A percentile compares a stretch with the other conserved stretches of the same genome.
phyloP scores from a whole-genome alignment of 1,140 invertebrate species.

The Drosophila elegans region DNA sequence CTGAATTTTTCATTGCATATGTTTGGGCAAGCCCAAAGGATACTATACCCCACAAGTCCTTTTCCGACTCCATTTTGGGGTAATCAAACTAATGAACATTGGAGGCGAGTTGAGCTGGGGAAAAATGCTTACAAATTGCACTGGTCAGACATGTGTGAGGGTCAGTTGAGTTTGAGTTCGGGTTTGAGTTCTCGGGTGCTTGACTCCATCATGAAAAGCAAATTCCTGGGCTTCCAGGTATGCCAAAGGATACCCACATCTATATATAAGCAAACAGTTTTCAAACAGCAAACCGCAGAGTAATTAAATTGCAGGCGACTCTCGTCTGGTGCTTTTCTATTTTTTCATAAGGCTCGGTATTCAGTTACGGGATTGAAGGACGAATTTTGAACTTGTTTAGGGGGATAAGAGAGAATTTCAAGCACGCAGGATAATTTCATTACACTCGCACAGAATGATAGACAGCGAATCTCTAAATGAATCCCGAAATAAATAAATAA shows the following conservation, averaged over 20 bases:
- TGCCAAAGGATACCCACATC: slow-evolving; percentile 25
- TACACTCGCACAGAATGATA: slow-evolving; percentile 25
- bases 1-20: slow-evolving; percentile 56
- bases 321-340: slow-evolving; percentile 24
- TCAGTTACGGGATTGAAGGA: slow-evolving; percentile 46
- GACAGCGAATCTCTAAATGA: slow-evolving; percentile 26
- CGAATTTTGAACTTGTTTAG: slow-evolving; percentile 66
- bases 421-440: slow-evolving; percentile 51
- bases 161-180: slow-evolving; percentile 21
- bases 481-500: slow-evolving; percentile 65
- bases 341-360: slow-evolving; percentile 21
- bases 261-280: slow-evolving; percentile 26
- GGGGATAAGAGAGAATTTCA: slow-evolving; percentile 9
- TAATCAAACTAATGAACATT: slow-evolving; percentile 70
- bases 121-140: slow-evolving; percentile 54
- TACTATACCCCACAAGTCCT: background rate
- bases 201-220: slow-evolving; percentile 33
- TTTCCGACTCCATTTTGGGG: slow-evolving; percentile 32
- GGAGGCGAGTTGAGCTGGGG: background rate
- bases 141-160: slow-evolving; percentile 41
- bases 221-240: slow-evolving; percentile 37
- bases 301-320: slow-evolving; percentile 71
- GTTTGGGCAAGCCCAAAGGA: slow-evolving; percentile 3
- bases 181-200: slow-evolving; percentile 12
- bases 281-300: slow-evolving; percentile 53